Base-by-base conservation (phyloP, 2,888 invertebrate genomes). In the Emmelina monodactyla region DNA sequence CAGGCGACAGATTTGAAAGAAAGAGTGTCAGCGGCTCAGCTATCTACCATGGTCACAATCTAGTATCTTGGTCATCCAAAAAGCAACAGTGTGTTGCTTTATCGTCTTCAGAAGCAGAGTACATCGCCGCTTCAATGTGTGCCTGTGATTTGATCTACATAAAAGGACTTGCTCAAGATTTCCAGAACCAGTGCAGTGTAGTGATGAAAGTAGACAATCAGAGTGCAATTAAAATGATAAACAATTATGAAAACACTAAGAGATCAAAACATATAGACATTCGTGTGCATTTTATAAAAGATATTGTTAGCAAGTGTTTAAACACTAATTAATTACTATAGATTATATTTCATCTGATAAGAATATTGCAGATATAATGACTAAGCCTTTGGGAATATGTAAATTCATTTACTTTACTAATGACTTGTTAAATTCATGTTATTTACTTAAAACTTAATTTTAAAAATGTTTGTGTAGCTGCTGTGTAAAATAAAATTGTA, bases 191-290 rank as follows among this genome's bases (percentile, higher is more conserved):
- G n/a, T n/a, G n/a, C n/a, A n/a, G n/a, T n/a, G n/a, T n/a, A n/a
- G n/a, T n/a, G n/a, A n/a, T n/a, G n/a, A n/a, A n/a, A n/a, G n/a
- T n/a, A n/a, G 32, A 37, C 13, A 34, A 32, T 32, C 14, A 28
- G 31, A 33, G 37, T 29, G 16, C 37, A 5, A 33, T 37, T n/a
- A 33, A 33, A 22, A 37, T 37, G 37, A 33, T 33, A 11, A 16
- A 33, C 16, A 33, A 22, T 19, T 28, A 33, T 25, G 33, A 37
- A 22, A 37, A 37, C 16, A 33, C 22, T 12, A 37, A 37, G 7
- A 9, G 33, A 9, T 30, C 37, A 6, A 37, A 37, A 30, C 37
- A 37, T 25, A 37, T 37, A 13, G 37, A 37, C 14, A 36, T 34
- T 9, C 22, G 15, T 25, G 16, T 15, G 9, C 31, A 35, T 16